phyloP scores from a whole-genome alignment of 2,888 invertebrate species.

The Atethmia centrago region DNA sequence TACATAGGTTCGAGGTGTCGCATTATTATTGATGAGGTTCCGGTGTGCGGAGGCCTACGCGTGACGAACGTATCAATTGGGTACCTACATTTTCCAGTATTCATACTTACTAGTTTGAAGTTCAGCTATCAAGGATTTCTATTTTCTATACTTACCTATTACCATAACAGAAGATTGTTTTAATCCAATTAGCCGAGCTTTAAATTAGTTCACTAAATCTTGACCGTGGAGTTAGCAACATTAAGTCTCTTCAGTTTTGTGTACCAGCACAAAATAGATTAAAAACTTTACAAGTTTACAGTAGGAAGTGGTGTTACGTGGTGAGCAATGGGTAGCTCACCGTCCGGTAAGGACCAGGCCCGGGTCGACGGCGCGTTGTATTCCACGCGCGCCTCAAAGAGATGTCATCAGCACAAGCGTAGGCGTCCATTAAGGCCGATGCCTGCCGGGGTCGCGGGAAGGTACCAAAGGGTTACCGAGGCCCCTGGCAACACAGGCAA shows the following conservation, averaged over 20 bases:
- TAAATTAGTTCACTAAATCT: slow-evolving; percentile 28
- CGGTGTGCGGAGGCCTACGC: slow-evolving; percentile 31
- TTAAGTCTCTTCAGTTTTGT: slow-evolving; percentile 39
- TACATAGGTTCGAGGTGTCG: slow-evolving; percentile 16
- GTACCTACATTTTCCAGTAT: slow-evolving; percentile 27
- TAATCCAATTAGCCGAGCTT: slow-evolving; percentile 27
- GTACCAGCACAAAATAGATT: slow-evolving; percentile 49
- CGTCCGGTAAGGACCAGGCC: too few relatives aligned
- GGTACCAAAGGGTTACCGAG: too few relatives aligned
- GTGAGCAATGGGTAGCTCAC: too few relatives aligned
- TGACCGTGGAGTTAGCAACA: slow-evolving; percentile 28
- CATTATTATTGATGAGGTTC: slow-evolving; percentile 47
- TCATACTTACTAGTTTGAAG: slow-evolving; percentile 10
- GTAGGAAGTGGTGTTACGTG: slow-evolving; percentile 37
- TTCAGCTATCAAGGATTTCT: slow-evolving; percentile 2
- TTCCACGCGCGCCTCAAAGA: too few relatives aligned
- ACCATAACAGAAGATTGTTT: slow-evolving; percentile 9
- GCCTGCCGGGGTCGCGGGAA: too few relatives aligned
- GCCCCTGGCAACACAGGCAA: too few relatives aligned
- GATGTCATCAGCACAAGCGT: too few relatives aligned
- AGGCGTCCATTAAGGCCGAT: too few relatives aligned
- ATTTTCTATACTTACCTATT: slow-evolving; percentile 4
- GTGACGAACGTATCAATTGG: slow-evolving; percentile 52
- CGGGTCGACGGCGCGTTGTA: too few relatives aligned
- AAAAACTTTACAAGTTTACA: slow-evolving; percentile 44